These are phyloP conservation scores for Lithophane ornitopus DNA, from an alignment of 2,888 invertebrate species.

Conservation along the genomic window DNA sequence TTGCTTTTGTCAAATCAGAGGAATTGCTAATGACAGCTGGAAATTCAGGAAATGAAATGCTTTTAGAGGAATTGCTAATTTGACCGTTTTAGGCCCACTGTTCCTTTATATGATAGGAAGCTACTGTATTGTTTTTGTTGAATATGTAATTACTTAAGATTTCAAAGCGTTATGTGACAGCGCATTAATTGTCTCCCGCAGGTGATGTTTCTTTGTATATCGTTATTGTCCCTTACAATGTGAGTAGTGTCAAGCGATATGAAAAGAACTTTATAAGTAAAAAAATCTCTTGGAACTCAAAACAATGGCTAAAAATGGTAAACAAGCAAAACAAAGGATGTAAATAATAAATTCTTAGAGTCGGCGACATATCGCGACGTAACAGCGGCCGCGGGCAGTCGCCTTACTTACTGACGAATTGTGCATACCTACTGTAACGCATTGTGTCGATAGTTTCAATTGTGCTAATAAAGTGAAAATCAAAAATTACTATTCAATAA, in stretches of 20 bases:
- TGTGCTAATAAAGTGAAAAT: conserved; percentile 27
- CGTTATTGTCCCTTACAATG: background rate
- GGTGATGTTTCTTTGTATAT: background rate
- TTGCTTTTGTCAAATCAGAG: no score
- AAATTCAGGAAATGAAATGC: no score
- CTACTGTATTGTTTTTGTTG: background rate
- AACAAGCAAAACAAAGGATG: conserved; percentile 68
- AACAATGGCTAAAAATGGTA: conserved; percentile 71
- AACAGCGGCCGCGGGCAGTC: conserved; percentile 42
- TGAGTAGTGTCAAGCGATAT: background rate
- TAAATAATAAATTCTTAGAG: conserved; percentile 74
- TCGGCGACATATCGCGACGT: conserved; percentile 26
- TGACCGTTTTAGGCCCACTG: no score
- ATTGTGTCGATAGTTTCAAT: background rate
- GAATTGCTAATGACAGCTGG: no score
- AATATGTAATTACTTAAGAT: background rate
- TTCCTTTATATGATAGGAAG: background rate
- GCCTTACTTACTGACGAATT: conserved; percentile 20
- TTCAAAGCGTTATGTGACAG: background rate
- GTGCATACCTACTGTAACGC: conserved; percentile 34
- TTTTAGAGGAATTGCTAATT: no score
- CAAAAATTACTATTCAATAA: conserved; percentile 1
- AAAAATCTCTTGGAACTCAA: conserved; percentile 67
- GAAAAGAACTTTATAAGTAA: conserved; percentile 33
- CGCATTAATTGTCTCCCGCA: background rate